A percentile compares a stretch with the other conserved stretches of the same genome.
phyloP scores from a whole-genome alignment of 2,113 vertebrate genomes.

The Sakesphorus luctuosus region DNA sequence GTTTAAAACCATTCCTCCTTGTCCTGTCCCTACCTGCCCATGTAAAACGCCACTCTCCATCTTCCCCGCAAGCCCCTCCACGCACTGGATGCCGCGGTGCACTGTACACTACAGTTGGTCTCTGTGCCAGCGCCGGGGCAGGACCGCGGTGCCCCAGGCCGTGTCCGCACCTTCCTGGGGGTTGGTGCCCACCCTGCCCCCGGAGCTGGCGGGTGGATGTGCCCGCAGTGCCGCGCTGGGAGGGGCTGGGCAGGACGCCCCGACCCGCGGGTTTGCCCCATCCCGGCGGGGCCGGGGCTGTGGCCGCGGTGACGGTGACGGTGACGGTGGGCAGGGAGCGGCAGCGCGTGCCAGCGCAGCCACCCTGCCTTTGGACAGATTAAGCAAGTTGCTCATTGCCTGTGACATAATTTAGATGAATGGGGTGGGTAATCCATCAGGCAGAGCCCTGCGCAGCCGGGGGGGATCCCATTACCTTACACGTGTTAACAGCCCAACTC shows the following conservation, averaged over 20 bases:
- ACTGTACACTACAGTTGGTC: background rate
- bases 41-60: background rate
- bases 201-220: background rate
- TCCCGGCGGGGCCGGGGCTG: background rate
- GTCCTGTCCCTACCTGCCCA: background rate
- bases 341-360: slow-evolving; percentile 79
- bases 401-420: slow-evolving; percentile 89
- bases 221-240: too few relatives aligned
- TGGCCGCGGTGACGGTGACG: too few relatives aligned
- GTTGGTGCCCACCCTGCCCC: background rate
- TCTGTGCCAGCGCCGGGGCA: fast-evolving
- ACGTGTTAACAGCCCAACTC: slow-evolving; percentile 83
- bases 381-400: slow-evolving; percentile 80
- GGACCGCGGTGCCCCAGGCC: fast-evolving
- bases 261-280: background rate
- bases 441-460: slow-evolving; percentile 71
- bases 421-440: slow-evolving; percentile 84
- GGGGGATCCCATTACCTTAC: slow-evolving; percentile 82
- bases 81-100: background rate
- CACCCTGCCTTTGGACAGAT: slow-evolving; percentile 77
- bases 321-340: background rate
- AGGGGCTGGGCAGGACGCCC: background rate
- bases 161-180: background rate
- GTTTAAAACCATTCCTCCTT: background rate
- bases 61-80: too few relatives aligned